Conservation (phyloP, 2,888 invertebrate genomes). For the Schizaphis graminum region DNA sequence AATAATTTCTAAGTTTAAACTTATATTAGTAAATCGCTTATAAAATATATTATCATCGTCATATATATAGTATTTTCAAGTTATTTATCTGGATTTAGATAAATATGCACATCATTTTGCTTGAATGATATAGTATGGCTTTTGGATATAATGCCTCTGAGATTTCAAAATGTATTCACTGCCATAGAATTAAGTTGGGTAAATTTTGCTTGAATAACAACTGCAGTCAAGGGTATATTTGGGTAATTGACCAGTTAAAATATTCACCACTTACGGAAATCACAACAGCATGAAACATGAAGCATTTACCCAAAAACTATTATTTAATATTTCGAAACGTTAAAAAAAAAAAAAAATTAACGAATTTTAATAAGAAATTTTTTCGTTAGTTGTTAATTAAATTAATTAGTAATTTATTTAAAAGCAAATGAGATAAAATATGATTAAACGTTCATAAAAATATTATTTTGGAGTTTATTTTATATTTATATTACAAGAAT, state of each 20-base stretch:
- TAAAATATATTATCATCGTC: neutral
- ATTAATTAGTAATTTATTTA: neutral
- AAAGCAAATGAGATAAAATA: neutral
- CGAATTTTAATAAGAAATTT: neutral
- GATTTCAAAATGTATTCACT: neutral
- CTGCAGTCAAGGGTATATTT: neutral
- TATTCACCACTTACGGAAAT: conserved; percentile 2
- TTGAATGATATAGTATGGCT: neutral
- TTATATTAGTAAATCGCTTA: neutral
- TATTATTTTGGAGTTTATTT: neutral
- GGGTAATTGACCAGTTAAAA: conserved; percentile 15
- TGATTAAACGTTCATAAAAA: neutral
- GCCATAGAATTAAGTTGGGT: neutral
- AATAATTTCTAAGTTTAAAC: neutral
- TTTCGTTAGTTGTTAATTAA: neutral
- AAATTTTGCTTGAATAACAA: conserved; percentile 6
- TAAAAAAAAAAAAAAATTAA: neutral
- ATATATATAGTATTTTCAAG: neutral
- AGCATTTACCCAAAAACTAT: neutral
- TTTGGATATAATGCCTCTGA: neutral
- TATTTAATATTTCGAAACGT: neutral
- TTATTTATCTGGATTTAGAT: neutral
- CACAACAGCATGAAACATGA: neutral
- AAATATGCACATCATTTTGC: neutral
- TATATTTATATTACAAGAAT: neutral